A percentile compares a stretch with the other conserved stretches of the same genome.
Evolutionary conservation across 2,113 vertebrate genomes (phyloP).

Genomic region (Lasiurus cinereus): DNA sequence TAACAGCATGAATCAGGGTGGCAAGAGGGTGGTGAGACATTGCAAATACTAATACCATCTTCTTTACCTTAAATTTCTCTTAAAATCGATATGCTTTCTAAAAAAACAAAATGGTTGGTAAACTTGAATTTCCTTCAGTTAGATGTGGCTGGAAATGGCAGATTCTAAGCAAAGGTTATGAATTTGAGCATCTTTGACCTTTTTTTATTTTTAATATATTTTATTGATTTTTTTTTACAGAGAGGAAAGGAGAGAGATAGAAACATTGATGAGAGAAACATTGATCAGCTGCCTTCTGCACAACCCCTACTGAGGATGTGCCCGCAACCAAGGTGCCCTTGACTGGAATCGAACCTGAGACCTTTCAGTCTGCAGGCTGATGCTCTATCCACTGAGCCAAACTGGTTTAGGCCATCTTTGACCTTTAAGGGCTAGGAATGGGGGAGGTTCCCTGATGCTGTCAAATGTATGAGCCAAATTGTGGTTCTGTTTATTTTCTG

Average conservation of each 20-base stretch:
- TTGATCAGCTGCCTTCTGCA: no score
- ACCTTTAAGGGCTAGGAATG: not conserved
- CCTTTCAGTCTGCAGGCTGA: no score
- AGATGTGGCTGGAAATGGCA: not conserved
- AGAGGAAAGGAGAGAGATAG: no score
- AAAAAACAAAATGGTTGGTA: not conserved
- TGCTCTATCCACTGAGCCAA: no score
- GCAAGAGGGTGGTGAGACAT: not conserved
- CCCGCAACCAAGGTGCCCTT: no score
- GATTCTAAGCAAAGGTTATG: constrained; percentile 6
- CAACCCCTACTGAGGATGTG: no score
- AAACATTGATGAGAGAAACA: no score
- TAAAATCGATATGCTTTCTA: not conserved
- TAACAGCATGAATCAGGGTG: not conserved
- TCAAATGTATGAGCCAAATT: not conserved
- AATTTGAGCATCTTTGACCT: not conserved
- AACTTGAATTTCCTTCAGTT: not conserved
- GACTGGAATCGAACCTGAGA: no score
- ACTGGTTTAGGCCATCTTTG: not conserved
- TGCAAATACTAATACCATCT: not conserved
- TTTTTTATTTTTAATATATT: not conserved
- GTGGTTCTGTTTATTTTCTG: constrained; percentile 64
- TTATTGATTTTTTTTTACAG: no score
- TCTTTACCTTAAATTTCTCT: not conserved
- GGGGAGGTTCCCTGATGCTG: not conserved